Evolutionary conservation across 2,113 vertebrate genomes (phyloP).

Genomic region (Lycaon pictus): DNA sequence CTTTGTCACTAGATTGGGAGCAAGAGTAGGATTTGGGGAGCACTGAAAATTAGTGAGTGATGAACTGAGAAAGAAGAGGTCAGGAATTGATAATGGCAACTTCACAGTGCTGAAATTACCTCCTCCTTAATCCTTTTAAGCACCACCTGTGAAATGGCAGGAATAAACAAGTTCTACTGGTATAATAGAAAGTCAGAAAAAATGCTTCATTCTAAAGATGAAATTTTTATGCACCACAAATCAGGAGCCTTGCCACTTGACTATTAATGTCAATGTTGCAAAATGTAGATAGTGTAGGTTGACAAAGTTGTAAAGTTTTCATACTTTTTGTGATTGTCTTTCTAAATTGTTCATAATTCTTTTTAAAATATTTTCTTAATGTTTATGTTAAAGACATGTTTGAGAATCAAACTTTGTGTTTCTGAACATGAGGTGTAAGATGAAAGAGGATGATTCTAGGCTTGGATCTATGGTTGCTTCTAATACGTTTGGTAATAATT

Average conservation of each 20-base stretch:
- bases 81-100: neutral
- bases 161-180: neutral
- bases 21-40: neutral
- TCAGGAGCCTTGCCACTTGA: neutral
- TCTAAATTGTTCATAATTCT: neutral
- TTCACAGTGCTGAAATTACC: neutral
- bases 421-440: neutral
- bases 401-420: neutral
- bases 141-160: neutral
- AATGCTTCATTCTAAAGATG: neutral
- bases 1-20: neutral
- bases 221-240: neutral
- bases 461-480: neutral
- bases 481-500: neutral
- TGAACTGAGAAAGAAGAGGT: neutral
- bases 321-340: neutral
- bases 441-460: neutral
- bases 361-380: constrained; percentile 5
- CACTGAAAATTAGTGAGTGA: neutral
- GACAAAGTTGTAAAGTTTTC: neutral
- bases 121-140: neutral
- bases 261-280: neutral
- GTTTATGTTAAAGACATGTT: neutral
- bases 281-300: neutral
- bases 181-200: neutral